Evolutionary conservation across 1,140 invertebrate species (phyloP).

Genomic region (Hypothenemus hampei): DNA sequence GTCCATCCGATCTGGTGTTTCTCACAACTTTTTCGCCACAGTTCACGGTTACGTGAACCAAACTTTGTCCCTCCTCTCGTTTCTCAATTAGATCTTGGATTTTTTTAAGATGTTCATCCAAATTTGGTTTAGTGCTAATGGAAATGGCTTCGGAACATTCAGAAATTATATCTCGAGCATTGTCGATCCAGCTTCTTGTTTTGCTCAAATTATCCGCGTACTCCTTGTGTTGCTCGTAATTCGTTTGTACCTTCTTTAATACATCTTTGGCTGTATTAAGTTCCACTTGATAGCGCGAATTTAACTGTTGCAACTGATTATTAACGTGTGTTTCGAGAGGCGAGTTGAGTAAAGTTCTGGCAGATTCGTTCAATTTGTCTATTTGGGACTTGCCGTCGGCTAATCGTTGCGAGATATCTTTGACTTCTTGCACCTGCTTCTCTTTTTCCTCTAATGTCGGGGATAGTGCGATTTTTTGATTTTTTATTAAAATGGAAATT

Average conservation of each 20-base stretch:
- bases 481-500: conserved; percentile 86
- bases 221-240: conserved; percentile 80
- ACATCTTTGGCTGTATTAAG: conserved; percentile 90
- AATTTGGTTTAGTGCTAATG: conserved; percentile 75
- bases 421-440: conserved; percentile 75
- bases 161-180: conserved; percentile 77
- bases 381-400: conserved; percentile 78
- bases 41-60: conserved; percentile 85
- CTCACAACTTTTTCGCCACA: conserved; percentile 87
- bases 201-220: conserved; percentile 76
- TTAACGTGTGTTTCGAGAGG: conserved; percentile 87
- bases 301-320: conserved; percentile 85
- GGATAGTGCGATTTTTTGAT: conserved; percentile 79
- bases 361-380: conserved; percentile 75
- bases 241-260: conserved; percentile 86
- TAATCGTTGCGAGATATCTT: conserved; percentile 70
- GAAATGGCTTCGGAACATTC: conserved; percentile 71
- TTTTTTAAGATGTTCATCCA: conserved; percentile 76
- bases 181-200: conserved; percentile 83
- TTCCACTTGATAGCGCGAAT: conserved; percentile 85
- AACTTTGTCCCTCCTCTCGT: conserved; percentile 85
- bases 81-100: conserved; percentile 76
- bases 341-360: conserved; percentile 70
- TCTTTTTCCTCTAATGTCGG: conserved; percentile 79
- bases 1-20: conserved; percentile 82